A percentile compares a stretch with the other conserved stretches of the same genome.
Evolutionary conservation across 2,113 vertebrate genomes (phyloP).

Genomic region (Ochotona curzoniae): DNA sequence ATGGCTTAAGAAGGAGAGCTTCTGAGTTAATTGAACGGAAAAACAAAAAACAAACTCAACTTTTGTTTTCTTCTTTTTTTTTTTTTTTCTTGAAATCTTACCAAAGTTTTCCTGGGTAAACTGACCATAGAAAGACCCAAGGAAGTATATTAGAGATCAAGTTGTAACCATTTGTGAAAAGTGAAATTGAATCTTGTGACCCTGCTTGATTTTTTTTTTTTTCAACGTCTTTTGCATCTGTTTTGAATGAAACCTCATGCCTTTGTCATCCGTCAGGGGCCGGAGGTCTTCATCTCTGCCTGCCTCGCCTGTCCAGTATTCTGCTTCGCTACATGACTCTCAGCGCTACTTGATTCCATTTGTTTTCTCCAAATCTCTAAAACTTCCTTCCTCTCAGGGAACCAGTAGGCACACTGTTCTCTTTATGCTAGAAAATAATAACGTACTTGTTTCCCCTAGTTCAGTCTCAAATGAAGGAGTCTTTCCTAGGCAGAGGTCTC

Average conservation of each 20-base stretch:
- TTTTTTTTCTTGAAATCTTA: not conserved
- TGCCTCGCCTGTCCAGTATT: not conserved
- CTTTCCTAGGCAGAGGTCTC: not conserved
- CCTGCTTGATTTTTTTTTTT: not conserved
- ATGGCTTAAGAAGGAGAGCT: not conserved
- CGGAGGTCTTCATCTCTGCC: not conserved
- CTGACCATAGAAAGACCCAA: not conserved
- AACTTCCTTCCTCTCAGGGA: not conserved
- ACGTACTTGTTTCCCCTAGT: not conserved
- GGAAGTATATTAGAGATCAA: not conserved
- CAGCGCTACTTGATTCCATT: not conserved
- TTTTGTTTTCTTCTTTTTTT: no score
- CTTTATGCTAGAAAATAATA: not conserved
- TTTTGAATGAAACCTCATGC: not conserved
- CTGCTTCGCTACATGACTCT: not conserved
- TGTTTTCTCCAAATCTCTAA: not conserved
- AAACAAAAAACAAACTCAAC: not conserved
- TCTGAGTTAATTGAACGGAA: not conserved
- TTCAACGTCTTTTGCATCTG: not conserved
- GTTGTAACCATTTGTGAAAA: not conserved
- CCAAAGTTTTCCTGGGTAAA: no score
- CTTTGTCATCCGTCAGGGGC: not conserved
- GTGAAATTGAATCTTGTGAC: not conserved
- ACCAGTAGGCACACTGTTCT: not conserved
- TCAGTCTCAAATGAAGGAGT: not conserved